phyloP scores from a whole-genome alignment of 2,113 vertebrate genomes.

The Empidonax alnorum region DNA sequence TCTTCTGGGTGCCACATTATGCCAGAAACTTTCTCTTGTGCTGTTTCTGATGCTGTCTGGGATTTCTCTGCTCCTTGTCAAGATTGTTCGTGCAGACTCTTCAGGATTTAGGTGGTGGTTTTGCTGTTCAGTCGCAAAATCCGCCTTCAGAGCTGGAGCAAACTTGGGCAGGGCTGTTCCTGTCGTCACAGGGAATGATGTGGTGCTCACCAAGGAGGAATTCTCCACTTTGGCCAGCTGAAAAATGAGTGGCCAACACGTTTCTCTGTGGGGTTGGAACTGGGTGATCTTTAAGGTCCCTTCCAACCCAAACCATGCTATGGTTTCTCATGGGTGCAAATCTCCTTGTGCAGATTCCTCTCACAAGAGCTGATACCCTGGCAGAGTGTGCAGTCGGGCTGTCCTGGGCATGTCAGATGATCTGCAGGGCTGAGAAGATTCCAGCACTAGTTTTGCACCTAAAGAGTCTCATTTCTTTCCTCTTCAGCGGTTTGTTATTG shows the following conservation, averaged over 20 bases:
- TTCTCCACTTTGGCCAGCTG: not conserved
- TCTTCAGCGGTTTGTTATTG: not conserved
- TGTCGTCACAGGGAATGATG: accelerated
- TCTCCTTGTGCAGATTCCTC: not conserved
- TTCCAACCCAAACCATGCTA: not conserved
- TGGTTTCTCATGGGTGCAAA: not conserved
- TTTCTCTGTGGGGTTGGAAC: not conserved
- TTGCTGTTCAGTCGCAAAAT: accelerated
- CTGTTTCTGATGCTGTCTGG: not conserved
- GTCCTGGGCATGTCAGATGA: not conserved
- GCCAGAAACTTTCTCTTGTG: not conserved
- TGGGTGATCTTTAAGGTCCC: not conserved
- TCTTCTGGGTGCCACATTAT: not conserved
- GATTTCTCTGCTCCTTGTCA: not conserved
- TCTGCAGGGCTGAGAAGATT: not conserved
- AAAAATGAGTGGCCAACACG: accelerated
- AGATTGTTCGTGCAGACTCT: accelerated
- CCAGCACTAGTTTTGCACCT: no score
- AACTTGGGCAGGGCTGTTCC: not conserved
- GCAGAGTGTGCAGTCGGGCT: not conserved
- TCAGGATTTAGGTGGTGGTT: not conserved
- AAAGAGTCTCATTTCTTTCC: not conserved
- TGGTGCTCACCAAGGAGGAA: not conserved
- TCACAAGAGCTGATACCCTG: accelerated
- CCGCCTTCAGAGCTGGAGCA: not conserved